phyloP scores from a whole-genome alignment of 1,140 invertebrate species.

The Mylabris phalerata region DNA sequence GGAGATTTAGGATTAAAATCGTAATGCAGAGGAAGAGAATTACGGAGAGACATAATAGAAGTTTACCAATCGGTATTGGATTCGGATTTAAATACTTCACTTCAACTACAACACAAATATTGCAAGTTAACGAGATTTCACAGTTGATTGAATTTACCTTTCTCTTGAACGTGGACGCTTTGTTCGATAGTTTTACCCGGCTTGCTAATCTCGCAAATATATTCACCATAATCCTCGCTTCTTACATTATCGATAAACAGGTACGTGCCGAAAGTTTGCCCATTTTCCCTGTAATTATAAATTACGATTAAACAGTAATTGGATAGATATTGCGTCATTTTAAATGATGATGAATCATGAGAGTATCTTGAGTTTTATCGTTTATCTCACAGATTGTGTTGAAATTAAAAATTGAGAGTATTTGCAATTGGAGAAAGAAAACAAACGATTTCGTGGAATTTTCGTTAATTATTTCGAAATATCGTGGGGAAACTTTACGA shows the following conservation, averaged over 20 bases:
- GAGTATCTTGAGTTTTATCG: too few relatives aligned
- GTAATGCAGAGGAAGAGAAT: slow-evolving; percentile 22
- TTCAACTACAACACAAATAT: slow-evolving; percentile 22
- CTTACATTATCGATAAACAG: slow-evolving; percentile 53
- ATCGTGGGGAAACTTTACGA: too few relatives aligned
- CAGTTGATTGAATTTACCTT: slow-evolving; percentile 21
- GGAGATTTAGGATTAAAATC: slow-evolving; percentile 27
- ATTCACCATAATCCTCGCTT: slow-evolving; percentile 59
- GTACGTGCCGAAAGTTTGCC: slow-evolving; percentile 63
- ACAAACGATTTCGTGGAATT: too few relatives aligned
- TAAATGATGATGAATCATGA: too few relatives aligned
- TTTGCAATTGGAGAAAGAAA: too few relatives aligned
- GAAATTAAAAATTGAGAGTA: too few relatives aligned
- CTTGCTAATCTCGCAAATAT: slow-evolving; percentile 49
- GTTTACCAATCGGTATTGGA: slow-evolving; percentile 33
- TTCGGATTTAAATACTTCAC: slow-evolving; percentile 34
- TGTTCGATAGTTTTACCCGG: slow-evolving; percentile 32
- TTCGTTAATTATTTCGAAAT: too few relatives aligned
- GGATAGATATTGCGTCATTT: too few relatives aligned
- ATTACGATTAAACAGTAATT: too few relatives aligned
- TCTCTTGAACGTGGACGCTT: slow-evolving; percentile 28
- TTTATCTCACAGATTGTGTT: too few relatives aligned
- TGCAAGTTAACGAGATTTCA: background rate
- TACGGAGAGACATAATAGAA: slow-evolving; percentile 20
- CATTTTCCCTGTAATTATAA: slow-evolving; percentile 52